A percentile compares a stretch with the other conserved stretches of the same genome.
These are phyloP conservation scores for Mylabris phalerata DNA, from an alignment of 1,140 invertebrate genomes.

Conservation along the genomic window DNA sequence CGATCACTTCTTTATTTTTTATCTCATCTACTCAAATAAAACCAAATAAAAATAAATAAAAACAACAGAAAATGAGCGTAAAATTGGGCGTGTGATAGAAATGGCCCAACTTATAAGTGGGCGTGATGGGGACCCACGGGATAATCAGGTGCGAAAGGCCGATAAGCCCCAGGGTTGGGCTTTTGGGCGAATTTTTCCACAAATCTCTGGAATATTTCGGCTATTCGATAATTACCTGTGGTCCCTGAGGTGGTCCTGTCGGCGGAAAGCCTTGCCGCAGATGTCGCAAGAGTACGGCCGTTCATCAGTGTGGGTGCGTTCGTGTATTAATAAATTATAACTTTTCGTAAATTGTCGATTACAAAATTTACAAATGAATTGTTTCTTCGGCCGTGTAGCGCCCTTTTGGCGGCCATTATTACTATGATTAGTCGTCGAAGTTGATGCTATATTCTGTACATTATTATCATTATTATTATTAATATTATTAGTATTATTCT, in stretches of 20 bases:
- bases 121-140: not conserved
- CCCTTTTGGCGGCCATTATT: slow-evolving; percentile 39
- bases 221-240: slow-evolving; percentile 58
- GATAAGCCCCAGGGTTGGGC: not conserved
- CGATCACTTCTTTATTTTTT: too few species aligned
- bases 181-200: not conserved
- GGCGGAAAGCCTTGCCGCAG: slow-evolving; percentile 88
- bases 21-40: too few species aligned
- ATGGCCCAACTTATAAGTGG: not conserved
- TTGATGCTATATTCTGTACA: slow-evolving; percentile 17
- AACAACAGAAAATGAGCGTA: too few species aligned
- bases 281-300: slow-evolving; percentile 92
- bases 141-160: slow-evolving; percentile 9
- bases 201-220: too few species aligned
- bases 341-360: slow-evolving; percentile 92
- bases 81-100: too few species aligned
- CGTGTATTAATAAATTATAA: slow-evolving; percentile 93
- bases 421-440: slow-evolving; percentile 12
- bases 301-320: slow-evolving; percentile 93
- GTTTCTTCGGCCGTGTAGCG: slow-evolving; percentile 75
- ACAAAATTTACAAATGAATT: slow-evolving; percentile 95
- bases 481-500: slow-evolving; percentile 36
- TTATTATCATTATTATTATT: slow-evolving; percentile 33
- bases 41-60: too few species aligned
- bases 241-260: slow-evolving; percentile 90